Percentiles rank a stretch among this genome's conserved stretches.
These are phyloP conservation scores for Drosophila lacteicornis DNA, from an alignment of 1,140 invertebrate species.

Conservation along the genomic window DNA sequence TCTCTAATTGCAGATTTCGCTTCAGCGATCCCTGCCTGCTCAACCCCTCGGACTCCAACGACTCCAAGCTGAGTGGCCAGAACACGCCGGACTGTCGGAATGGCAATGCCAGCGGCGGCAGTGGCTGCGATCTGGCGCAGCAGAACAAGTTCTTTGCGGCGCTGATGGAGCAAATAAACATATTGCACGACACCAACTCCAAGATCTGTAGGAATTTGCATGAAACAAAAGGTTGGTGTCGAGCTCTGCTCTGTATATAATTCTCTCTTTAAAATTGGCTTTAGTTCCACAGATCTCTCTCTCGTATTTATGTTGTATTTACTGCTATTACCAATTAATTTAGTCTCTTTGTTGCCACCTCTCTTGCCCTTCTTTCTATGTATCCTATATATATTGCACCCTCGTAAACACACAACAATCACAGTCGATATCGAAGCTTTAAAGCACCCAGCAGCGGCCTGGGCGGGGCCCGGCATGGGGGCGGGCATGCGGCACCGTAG, in stretches of 20 bases:
- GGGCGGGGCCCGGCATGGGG: conserved; percentile 62
- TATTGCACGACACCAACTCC: conserved; percentile 84
- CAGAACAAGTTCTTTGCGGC: conserved; percentile 82
- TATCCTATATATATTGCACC: conserved; percentile 46
- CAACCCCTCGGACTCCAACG: conserved; percentile 79
- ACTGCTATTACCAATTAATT: conserved; percentile 39
- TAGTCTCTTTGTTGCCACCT: conserved; percentile 54
- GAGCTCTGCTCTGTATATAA: background rate
- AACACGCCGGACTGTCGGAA: conserved; percentile 78
- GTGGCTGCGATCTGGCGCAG: conserved; percentile 53
- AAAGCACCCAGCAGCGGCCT: conserved; percentile 82
- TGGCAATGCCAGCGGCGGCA: conserved; percentile 51
- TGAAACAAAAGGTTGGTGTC: conserved; percentile 81
- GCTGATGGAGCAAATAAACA: conserved; percentile 82
- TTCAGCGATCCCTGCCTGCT: conserved; percentile 84
- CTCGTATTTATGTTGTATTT: conserved; percentile 24
- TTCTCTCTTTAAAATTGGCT: background rate
- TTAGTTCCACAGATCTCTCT: conserved; percentile 18
- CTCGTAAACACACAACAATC: conserved; percentile 33
- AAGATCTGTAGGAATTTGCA: conserved; percentile 84
- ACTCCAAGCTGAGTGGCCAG: conserved; percentile 80
- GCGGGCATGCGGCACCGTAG: conserved; percentile 84
- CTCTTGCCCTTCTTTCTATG: conserved; percentile 57
- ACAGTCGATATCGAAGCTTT: conserved; percentile 85
- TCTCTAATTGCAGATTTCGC: conserved; percentile 62